Evolutionary conservation across 2,797 vertebrate species (phyloP).

Genomic region (Cossypha niveicapilla): DNA sequence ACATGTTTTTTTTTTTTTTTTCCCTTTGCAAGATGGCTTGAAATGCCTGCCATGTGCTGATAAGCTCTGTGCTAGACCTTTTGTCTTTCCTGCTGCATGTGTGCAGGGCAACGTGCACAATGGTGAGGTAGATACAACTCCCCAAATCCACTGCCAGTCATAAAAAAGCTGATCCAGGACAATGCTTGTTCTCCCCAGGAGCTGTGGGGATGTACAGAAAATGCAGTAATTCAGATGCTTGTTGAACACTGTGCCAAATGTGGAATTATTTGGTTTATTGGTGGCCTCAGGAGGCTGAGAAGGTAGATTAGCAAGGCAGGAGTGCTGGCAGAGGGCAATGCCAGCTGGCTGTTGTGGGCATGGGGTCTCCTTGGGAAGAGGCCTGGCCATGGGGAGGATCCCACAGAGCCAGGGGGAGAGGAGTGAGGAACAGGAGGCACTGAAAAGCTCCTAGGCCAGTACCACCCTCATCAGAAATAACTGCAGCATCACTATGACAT

Average conservation of each 20-base stretch:
- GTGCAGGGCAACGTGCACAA: background rate
- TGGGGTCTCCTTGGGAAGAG: background rate
- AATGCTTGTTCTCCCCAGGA: background rate
- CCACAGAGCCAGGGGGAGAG: background rate
- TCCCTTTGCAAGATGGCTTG: background rate
- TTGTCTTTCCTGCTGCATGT: background rate
- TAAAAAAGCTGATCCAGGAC: background rate
- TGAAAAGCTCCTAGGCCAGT: background rate
- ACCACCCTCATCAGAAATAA: background rate
- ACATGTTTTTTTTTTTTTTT: background rate
- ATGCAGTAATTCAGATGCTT: background rate
- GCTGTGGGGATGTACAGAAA: background rate
- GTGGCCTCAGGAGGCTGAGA: background rate
- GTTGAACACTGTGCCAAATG: background rate
- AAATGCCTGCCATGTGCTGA: slow-evolving; percentile 45
- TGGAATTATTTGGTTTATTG: background rate
- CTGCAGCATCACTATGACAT: background rate
- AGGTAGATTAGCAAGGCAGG: background rate
- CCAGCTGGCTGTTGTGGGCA: background rate
- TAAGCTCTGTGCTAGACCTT: slow-evolving; percentile 26
- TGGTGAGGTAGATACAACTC: background rate
- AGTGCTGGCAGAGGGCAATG: background rate
- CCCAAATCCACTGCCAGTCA: background rate
- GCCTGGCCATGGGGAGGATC: background rate
- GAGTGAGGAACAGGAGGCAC: background rate